phyloP scores from a whole-genome alignment of 1,140 invertebrate genomes.

The Bombus soroeensis region DNA sequence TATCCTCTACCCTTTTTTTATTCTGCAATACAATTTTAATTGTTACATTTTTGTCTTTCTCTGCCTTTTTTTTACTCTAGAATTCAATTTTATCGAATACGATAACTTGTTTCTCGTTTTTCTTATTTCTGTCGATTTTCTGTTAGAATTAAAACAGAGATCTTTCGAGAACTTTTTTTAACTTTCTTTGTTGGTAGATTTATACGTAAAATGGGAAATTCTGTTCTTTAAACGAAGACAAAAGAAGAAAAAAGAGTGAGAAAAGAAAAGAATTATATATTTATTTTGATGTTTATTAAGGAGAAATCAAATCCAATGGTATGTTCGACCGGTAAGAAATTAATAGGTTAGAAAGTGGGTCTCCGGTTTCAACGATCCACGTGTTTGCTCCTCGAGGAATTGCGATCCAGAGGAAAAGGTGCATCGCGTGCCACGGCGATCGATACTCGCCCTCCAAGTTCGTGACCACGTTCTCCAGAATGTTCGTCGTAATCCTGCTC shows the following conservation, averaged over 20 bases:
- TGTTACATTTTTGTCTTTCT: background rate
- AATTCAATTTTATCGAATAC: too few species aligned
- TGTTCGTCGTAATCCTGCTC: constrained; percentile 28
- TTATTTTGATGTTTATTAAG: background rate
- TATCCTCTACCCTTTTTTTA: background rate
- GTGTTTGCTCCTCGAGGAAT: background rate
- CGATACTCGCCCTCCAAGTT: constrained; percentile 40
- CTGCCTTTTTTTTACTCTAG: too few species aligned
- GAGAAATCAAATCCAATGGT: background rate
- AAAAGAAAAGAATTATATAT: background rate
- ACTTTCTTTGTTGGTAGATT: too few species aligned
- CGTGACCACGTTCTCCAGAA: constrained; percentile 36
- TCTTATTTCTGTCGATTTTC: background rate
- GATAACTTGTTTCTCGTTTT: background rate
- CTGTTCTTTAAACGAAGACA: background rate
- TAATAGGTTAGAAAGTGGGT: constrained; percentile 8
- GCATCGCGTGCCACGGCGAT: constrained; percentile 20
- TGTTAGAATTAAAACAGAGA: too few species aligned
- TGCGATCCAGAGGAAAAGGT: constrained; percentile 11
- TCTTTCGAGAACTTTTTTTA: too few species aligned
- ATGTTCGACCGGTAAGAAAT: background rate
- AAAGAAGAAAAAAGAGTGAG: too few species aligned
- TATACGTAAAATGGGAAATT: too few species aligned
- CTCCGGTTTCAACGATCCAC: constrained; percentile 27
- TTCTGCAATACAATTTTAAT: background rate